Base-by-base conservation (phyloP, 2,113 vertebrate species). In the Lamprologus callipterus region DNA sequence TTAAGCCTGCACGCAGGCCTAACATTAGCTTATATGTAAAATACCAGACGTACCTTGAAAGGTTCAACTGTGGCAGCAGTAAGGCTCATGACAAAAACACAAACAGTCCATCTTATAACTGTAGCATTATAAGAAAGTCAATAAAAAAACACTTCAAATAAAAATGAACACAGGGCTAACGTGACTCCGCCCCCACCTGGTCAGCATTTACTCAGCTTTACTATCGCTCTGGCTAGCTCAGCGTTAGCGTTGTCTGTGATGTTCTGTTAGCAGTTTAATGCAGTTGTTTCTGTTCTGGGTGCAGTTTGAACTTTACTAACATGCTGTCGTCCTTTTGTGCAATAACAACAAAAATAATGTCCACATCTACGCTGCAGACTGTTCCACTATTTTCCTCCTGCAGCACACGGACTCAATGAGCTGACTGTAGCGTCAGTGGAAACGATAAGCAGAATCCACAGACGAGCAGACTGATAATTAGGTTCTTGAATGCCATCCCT, bases 131-230 rank as follows among this genome's bases (percentile, higher is more conserved):
- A n/a, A 35, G 4, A n/a, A 35, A 1, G 17, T 65, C 31, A 63
- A 35, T 5, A 63, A 35, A 35, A 28, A 31, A 35, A 63, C 58
- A 2, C 58, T 35, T 63, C 58, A 63, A 35, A 63, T n/a, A n/a
- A 35, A 63, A 35, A n/a, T 4, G 9, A 35, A n/a, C 17, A 12
- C 31, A 0, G 9, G 60, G 31, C 17, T 35, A n/a, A 35, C 6
- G 9, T 35, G 10, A 35, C 31, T 0, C 58, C 1, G 28, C 16
- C 58, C 16, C 16, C 8, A 0, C 28, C 57, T 9, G 0, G 57
- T 33, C 57, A 33, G 57, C 57, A 10, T 60, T 10, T 33, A 19
- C 57, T 31, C 57, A 60, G 26, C 57, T 60, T 60, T 60, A 31
- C 0, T 6, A 4, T 60, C 5, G 16, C 57, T 33, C 57, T 33